These are phyloP conservation scores for Dermatemys mawii DNA, from an alignment of 2,113 vertebrate species.

Conservation along the genomic window DNA sequence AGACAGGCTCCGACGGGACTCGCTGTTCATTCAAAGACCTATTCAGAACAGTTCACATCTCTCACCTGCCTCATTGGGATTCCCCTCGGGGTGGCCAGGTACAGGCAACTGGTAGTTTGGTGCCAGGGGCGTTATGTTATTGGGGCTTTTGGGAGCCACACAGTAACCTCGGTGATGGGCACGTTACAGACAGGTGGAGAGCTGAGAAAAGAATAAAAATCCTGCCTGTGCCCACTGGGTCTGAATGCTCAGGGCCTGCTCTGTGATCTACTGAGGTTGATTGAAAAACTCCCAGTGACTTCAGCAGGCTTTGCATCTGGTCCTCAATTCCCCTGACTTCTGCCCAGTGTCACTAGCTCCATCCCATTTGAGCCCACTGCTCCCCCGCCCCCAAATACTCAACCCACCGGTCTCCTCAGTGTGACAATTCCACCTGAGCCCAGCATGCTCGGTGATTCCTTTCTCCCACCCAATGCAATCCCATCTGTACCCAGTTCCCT, in stretches of 20 bases:
- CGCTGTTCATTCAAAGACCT: background rate
- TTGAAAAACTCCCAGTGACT: background rate
- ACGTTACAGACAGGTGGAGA: background rate
- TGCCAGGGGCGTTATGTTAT: background rate
- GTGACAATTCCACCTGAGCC: background rate
- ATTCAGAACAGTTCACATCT: accelerated
- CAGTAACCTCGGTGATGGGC: background rate
- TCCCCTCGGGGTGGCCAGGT: background rate
- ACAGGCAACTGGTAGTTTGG: background rate
- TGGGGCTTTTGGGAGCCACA: background rate
- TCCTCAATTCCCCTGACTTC: background rate
- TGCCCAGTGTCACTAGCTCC: background rate
- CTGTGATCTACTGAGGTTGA: background rate
- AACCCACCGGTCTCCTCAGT: background rate
- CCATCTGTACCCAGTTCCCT: background rate
- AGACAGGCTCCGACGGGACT: accelerated
- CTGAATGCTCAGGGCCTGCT: background rate
- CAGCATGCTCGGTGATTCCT: background rate
- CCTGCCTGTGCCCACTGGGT: background rate
- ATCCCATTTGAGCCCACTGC: background rate
- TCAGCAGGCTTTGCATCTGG: background rate
- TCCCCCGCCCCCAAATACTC: background rate
- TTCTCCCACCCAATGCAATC: background rate
- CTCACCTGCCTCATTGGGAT: background rate
- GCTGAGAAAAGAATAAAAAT: background rate